phyloP scores from a whole-genome alignment of 2,888 invertebrate genomes.

The Acleris holmiana region DNA sequence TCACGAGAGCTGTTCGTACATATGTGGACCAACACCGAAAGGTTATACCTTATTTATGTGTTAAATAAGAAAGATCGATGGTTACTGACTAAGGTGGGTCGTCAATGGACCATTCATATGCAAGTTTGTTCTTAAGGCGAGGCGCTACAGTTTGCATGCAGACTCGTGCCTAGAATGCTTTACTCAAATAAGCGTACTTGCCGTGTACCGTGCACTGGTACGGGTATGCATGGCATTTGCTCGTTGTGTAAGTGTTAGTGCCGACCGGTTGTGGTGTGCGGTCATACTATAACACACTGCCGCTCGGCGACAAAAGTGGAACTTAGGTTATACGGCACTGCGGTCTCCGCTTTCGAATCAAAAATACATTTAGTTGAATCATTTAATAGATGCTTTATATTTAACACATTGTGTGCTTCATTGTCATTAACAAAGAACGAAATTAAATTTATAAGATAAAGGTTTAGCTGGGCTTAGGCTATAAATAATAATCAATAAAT shows the following conservation, averaged over 20 bases:
- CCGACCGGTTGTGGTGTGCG: constrained; percentile 65
- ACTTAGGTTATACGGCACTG: constrained; percentile 25
- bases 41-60: constrained; percentile 34
- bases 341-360: constrained; percentile 18
- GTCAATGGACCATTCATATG: constrained; percentile 34
- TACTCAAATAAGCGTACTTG: constrained; percentile 22
- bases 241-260: constrained; percentile 35
- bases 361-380: constrained; percentile 4
- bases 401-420: too few relatives aligned
- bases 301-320: constrained; percentile 42
- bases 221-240: constrained; percentile 32
- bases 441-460: too few relatives aligned
- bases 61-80: constrained; percentile 31
- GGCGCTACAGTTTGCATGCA: constrained; percentile 10
- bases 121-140: constrained; percentile 35
- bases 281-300: constrained; percentile 53
- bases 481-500: too few relatives aligned
- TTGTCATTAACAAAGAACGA: too few relatives aligned
- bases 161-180: constrained; percentile 34
- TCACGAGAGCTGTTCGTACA: constrained; percentile 23
- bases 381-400: not conserved
- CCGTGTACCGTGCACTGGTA: constrained; percentile 25
- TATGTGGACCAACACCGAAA: constrained; percentile 33
- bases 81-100: constrained; percentile 16
- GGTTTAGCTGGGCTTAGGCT: too few relatives aligned